Evolutionary conservation across 2,888 invertebrate genomes (phyloP), one percentile per base, ranked within the genome.

Genomic region (Dryobotodes eremita): DNA sequence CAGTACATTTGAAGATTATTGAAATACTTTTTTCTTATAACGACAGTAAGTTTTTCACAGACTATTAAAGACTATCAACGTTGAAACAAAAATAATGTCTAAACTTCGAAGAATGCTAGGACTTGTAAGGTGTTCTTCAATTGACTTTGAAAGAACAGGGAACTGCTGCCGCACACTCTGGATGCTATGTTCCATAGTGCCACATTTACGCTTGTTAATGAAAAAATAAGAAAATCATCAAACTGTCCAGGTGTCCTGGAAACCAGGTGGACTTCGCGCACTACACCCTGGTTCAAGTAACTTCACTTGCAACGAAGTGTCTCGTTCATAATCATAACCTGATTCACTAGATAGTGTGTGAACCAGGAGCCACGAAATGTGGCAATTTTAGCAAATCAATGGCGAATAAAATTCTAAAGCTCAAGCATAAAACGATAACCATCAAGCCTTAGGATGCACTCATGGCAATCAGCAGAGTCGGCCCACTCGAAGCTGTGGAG

Each of bases 381-480:
- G 61, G 59, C 11, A 36, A 57, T 17, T n/a, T 6, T 17, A 11
- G 69, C 69, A 71, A 74, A 42, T 7, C 1, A 23, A 74, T 48
- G 17, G 57, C 48, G 2, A 73, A 57, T 72, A 8, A 46, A 57
- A 46, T 4, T 42, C 15, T 7, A 3, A 31, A 71, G 26, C 73
- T 46, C 1, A 48, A 74, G 72, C 46, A 46, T 55, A 46, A 20
- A 31, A 31, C 17, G 11, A 31, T 23, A 23, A 74, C 23, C 46
- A 55, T 13, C 74, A 74, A 71, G 55, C n/a, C 57, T 48, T 48
- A 55, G 17, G 57, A 72, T 13, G 46, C n/a, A 75, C 17, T 57
- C 31, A 20, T n/a, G 73, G 46, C 46, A 11, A 75, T n/a, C 48
- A 48, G 31, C 31, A n/a, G 11, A 7, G n/a, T 17, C n/a, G 59